phyloP scores from a whole-genome alignment of 2,888 invertebrate species.

The Uloborus plumipes region DNA sequence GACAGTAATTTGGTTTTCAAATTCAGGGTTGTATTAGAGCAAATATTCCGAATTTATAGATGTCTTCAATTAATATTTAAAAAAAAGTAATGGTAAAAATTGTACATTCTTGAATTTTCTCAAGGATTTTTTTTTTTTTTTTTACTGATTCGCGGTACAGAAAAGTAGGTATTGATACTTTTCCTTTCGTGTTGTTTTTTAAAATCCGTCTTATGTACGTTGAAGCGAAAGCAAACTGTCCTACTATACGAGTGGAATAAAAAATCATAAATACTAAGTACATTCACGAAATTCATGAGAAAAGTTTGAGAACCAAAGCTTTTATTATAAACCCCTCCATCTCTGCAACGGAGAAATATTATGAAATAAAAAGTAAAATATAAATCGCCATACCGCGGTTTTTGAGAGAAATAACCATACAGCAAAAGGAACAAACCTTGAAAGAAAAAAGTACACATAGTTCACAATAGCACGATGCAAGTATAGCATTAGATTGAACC shows the following conservation, averaged over 20 bases:
- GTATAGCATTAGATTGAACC: conserved; percentile 61
- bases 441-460: conserved; percentile 11
- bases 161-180: no score
- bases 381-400: conserved; percentile 43
- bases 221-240: no score
- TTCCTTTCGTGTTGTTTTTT: no score
- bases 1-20: no score
- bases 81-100: no score
- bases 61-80: no score
- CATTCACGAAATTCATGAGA: conserved; percentile 14
- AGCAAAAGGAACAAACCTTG: conserved; percentile 39
- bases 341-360: conserved; percentile 1
- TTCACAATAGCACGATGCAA: conserved; percentile 45
- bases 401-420: conserved; percentile 52
- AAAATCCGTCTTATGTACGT: no score
- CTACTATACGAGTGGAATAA: background rate
- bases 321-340: conserved; percentile 35
- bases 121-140: no score
- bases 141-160: no score
- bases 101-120: no score
- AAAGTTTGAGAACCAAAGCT: conserved; percentile 9
- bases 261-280: conserved; percentile 13
- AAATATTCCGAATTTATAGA: no score
- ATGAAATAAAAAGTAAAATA: conserved; percentile 13
- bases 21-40: no score